Conservation (phyloP, 2,113 vertebrate genomes). For the Coturnix japonica region DNA sequence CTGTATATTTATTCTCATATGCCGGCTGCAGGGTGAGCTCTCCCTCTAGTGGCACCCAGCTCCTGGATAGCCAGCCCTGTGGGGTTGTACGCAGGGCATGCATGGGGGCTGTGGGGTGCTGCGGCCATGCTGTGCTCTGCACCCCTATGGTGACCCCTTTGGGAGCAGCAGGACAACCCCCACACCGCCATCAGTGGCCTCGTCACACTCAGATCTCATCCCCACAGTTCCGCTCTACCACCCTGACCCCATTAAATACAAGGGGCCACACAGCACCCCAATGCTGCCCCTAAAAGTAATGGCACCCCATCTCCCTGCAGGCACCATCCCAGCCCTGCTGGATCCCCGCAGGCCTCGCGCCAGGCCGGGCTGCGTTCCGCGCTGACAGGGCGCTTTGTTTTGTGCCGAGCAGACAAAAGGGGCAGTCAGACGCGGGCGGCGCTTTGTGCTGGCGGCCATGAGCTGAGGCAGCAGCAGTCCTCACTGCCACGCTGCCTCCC, state of each 20-base stretch:
- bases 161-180: not conserved
- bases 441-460: conserved; percentile 67
- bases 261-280: not conserved
- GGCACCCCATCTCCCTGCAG: not conserved
- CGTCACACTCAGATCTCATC: accelerated
- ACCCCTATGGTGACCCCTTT: not conserved
- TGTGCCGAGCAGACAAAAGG: conserved; percentile 74
- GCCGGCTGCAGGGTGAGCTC: conserved; percentile 21
- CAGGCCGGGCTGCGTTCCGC: conserved; percentile 29
- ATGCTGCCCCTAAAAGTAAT: not conserved
- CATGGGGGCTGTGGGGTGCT: accelerated
- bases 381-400: conserved; percentile 75
- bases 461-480: conserved; percentile 73
- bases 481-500: conserved; percentile 13
- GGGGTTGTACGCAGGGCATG: not conserved
- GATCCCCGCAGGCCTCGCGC: conserved; percentile 20
- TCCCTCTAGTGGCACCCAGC: conserved; percentile 61
- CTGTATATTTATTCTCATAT: not conserved
- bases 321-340: not conserved
- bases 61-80: accelerated
- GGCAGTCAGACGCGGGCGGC: conserved; percentile 55
- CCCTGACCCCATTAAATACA: accelerated
- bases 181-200: not conserved
- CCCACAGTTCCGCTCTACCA: not conserved
- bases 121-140: accelerated